Base-by-base conservation (phyloP, 2,797 vertebrate species). In the Melanotaenia boesemani region DNA sequence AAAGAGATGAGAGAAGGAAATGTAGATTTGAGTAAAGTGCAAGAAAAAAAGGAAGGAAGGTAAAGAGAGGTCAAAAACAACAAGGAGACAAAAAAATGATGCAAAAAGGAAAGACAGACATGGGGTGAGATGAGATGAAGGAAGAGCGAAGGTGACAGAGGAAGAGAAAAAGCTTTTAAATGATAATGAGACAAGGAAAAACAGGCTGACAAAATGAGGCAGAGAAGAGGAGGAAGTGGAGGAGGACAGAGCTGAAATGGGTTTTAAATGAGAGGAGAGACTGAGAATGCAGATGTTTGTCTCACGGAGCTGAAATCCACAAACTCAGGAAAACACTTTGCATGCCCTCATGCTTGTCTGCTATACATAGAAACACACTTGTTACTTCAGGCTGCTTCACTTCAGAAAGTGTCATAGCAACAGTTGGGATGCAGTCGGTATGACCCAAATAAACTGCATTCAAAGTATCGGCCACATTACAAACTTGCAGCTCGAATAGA, bases 401-500 rank as follows among this genome's bases (percentile, higher is more conserved):
- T 30, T 16, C 63, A 76, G 65, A 62, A 70, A 67, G 62, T 69
- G 66, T 79, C 63, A 65, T 3, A 72, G 58, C 62, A 73, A 67
- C 18, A 20, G 68, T 80, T 37, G 65, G 36, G 55, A 54, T 24
- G 30, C 68, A 67, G 44, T 30, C 63, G 41, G 34, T 63, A 3
- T 80, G 84, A 78, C 80, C 80, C 67, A 56, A 83, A 86, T 77
- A 81, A 56, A 70, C 56, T 50, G 63, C 24, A 20, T 18, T 55
- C 50, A 52, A 48, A 48, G 36, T 22, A 18, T 58, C 41, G 6
- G 46, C n/a, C 3, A 0, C 52, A 60, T 44, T 39, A 26, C 24
- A 48, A 48, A 48, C 44, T 62, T 46, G 0, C n/a, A 28, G 39
- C 15, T 9, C 16, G 11, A 44, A 66, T 8, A 12, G 20, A 65